Conservation (phyloP, 2,888 invertebrate species). For the Heliconius aoede region DNA sequence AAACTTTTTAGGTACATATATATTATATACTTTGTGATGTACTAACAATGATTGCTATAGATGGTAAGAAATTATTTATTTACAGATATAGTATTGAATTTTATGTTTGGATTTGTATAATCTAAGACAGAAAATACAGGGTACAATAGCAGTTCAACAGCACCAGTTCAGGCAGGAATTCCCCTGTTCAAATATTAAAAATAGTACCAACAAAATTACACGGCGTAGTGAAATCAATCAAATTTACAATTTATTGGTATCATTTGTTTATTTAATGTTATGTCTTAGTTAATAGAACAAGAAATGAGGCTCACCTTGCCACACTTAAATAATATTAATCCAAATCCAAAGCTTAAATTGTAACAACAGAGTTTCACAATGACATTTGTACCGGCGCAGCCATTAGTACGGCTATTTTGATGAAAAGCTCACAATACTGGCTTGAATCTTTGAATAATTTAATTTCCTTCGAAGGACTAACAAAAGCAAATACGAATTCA, state of each 20-base stretch:
- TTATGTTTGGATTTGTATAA: not conserved
- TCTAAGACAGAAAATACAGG: not conserved
- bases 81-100: not conserved
- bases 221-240: not conserved
- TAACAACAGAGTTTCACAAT: slow-evolving; percentile 22
- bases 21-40: not conserved
- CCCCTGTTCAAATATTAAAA: not conserved
- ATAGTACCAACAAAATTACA: not conserved
- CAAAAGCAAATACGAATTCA: slow-evolving; percentile 31
- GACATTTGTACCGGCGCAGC: slow-evolving; percentile 30
- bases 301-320: slow-evolving; percentile 21
- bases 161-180: not conserved
- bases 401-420: slow-evolving; percentile 54
- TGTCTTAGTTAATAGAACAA: slow-evolving; percentile 25
- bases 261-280: slow-evolving; percentile 5
- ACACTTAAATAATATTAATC: slow-evolving; percentile 24
- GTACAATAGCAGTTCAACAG: no score
- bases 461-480: slow-evolving; percentile 55
- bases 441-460: slow-evolving; percentile 59
- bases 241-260: slow-evolving; percentile 14
- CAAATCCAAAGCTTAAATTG: slow-evolving; percentile 32
- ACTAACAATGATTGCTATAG: not conserved
- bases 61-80: not conserved
- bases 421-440: slow-evolving; percentile 51
- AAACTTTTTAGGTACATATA: not conserved